A percentile compares a stretch with the other conserved stretches of the same genome.
Conservation (phyloP, 92 coral and sea anemone genomes). For the Nematostella vectensis region DNA sequence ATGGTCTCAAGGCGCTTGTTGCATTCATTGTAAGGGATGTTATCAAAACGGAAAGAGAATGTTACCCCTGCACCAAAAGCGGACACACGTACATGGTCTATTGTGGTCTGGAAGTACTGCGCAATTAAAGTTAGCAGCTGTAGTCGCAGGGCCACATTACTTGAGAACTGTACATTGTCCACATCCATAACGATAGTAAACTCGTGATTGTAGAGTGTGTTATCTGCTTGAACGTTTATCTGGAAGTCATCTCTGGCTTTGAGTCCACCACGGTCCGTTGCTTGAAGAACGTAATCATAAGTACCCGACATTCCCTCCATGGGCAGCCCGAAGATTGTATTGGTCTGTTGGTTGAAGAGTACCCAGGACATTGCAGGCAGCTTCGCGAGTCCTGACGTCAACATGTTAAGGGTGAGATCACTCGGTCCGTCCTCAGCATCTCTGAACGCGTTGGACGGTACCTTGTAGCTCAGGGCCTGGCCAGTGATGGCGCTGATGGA, state of each 20-base stretch:
- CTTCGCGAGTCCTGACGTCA: slow-evolving; percentile 27
- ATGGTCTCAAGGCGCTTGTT: slow-evolving; percentile 8
- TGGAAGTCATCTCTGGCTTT: slow-evolving; percentile 14
- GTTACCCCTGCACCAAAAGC: slow-evolving; percentile 59
- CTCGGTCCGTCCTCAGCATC: slow-evolving; percentile 71
- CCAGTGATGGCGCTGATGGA: slow-evolving; percentile 35
- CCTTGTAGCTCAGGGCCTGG: slow-evolving; percentile 27
- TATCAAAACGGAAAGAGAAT: slow-evolving; percentile 62
- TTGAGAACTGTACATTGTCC: slow-evolving; percentile 46
- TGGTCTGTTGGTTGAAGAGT: slow-evolving; percentile 33
- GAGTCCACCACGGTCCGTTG: slow-evolving; percentile 48
- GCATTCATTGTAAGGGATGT: slow-evolving; percentile 54
- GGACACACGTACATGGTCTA: slow-evolving; percentile 56
- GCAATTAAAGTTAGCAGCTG: slow-evolving; percentile 50
- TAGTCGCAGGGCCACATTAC: slow-evolving; percentile 49
- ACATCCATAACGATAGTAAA: slow-evolving; percentile 44
- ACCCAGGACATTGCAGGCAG: slow-evolving; percentile 61
- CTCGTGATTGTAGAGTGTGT: slow-evolving; percentile 33
- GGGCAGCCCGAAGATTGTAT: slow-evolving; percentile 69
- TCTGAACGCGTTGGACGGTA: slow-evolving; percentile 44
- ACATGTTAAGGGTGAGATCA: slow-evolving; percentile 43
- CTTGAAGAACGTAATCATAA: slow-evolving; percentile 36
- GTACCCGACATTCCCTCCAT: slow-evolving; percentile 24
- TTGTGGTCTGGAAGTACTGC: slow-evolving; percentile 40
- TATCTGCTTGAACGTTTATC: slow-evolving; percentile 34